A percentile compares a stretch with the other conserved stretches of the same genome.
Conservation (phyloP, 2,797 vertebrate species). For the Oreortyx pictus region DNA sequence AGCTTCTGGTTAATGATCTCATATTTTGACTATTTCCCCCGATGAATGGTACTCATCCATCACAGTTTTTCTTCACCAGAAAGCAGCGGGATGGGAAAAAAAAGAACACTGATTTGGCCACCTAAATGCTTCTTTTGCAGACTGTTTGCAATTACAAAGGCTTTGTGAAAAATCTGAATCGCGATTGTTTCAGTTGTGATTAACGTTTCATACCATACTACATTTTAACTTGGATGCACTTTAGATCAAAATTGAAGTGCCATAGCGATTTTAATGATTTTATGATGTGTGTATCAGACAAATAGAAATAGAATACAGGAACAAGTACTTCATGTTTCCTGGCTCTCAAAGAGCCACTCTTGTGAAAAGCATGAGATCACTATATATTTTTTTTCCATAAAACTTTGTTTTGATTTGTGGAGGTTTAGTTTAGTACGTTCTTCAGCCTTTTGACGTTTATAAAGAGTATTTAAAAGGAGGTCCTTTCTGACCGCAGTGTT, state of each 20-base stretch:
- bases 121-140: conserved; percentile 52
- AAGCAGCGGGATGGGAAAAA: conserved; percentile 28
- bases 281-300: background rate
- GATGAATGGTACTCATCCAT: conserved; percentile 39
- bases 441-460: background rate
- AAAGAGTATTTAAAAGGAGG: background rate
- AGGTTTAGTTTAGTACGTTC: background rate
- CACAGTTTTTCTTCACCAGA: conserved; percentile 39
- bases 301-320: conserved; percentile 35
- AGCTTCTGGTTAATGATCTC: conserved; percentile 58
- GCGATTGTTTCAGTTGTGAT: conserved; percentile 38
- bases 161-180: conserved; percentile 25
- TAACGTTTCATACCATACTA: background rate
- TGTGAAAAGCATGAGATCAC: conserved; percentile 19
- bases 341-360: conserved; percentile 11
- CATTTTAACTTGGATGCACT: conserved; percentile 32
- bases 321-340: conserved; percentile 28
- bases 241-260: background rate
- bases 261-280: background rate
- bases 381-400: background rate
- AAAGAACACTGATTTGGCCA: background rate
- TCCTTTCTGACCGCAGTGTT: background rate
- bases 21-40: conserved; percentile 61
- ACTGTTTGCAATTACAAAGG: conserved; percentile 37
- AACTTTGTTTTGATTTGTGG: conserved; percentile 19